A percentile compares a stretch with the other conserved stretches of the same genome.
Evolutionary conservation across 1,140 invertebrate species (phyloP).

Genomic region (Lasioglossum albipes): DNA sequence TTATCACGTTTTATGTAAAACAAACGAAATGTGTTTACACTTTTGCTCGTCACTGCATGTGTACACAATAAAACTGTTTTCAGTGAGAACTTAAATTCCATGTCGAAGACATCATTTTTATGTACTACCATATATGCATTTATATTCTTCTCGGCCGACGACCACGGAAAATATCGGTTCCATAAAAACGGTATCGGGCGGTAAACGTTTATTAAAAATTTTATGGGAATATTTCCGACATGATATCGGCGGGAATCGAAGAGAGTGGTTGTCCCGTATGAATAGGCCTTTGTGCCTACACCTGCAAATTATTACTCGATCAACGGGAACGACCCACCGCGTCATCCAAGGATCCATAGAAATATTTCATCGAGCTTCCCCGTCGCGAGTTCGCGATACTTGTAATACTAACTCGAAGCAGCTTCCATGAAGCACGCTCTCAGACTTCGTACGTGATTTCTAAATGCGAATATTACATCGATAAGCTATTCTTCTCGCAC

Average conservation of each 20-base stretch:
- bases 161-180: neutral
- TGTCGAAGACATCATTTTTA: neutral
- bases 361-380: constrained; percentile 18
- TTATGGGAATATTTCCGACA: constrained; percentile 14
- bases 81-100: neutral
- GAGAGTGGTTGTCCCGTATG: too few relatives aligned
- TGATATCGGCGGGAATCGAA: neutral
- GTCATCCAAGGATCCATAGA: neutral
- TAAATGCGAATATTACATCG: constrained; percentile 27
- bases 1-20: too few relatives aligned
- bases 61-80: too few relatives aligned
- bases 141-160: neutral
- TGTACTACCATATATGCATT: too few relatives aligned
- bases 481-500: neutral
- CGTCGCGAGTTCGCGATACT: neutral
- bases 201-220: constrained; percentile 33
- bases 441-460: neutral
- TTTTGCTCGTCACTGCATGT: too few relatives aligned
- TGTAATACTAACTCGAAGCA: neutral
- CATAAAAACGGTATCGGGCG: neutral
- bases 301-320: neutral
- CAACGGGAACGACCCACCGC: neutral
- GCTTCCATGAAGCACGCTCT: neutral
- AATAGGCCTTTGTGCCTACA: constrained; percentile 1
- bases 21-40: too few relatives aligned